These are phyloP conservation scores for Raphicerus campestris DNA, from an alignment of 2,113 vertebrate genomes.

Conservation along the genomic window DNA sequence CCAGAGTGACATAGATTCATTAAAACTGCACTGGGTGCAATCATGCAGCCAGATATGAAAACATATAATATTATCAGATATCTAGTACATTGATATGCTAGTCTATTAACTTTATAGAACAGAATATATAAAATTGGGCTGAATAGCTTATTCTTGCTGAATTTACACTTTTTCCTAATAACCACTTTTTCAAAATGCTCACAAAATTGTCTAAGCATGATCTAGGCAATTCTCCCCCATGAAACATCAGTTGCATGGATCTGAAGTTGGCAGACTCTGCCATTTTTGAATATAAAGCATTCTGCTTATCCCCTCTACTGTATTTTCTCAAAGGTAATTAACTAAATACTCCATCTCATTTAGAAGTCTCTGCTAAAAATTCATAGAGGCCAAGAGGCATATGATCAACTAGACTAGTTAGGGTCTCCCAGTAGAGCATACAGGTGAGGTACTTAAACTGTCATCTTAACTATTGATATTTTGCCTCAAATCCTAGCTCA, in stretches of 20 bases:
- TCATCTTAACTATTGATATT: not conserved
- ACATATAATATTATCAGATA: not conserved
- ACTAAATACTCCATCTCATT: not conserved
- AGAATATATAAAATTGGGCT: not conserved
- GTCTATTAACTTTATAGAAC: not conserved
- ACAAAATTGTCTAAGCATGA: not conserved
- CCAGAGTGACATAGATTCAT: not conserved
- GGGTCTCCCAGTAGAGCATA: not conserved
- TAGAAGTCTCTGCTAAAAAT: not conserved
- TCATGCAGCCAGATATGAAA: not conserved
- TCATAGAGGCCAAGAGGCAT: not conserved
- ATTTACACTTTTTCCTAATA: not conserved
- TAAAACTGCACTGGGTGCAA: not conserved
- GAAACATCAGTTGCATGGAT: not conserved
- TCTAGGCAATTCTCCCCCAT: not conserved
- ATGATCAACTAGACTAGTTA: not conserved
- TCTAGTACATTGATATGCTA: not conserved
- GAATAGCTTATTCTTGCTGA: not conserved
- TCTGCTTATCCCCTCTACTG: not conserved
- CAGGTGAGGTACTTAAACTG: not conserved
- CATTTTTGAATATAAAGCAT: not conserved
- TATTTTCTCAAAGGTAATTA: not conserved
- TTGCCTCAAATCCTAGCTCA: not conserved
- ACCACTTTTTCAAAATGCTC: not conserved
- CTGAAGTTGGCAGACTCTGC: not conserved